phyloP scores from a whole-genome alignment of 2,113 vertebrate genomes.

The Tylochromis polylepis region DNA sequence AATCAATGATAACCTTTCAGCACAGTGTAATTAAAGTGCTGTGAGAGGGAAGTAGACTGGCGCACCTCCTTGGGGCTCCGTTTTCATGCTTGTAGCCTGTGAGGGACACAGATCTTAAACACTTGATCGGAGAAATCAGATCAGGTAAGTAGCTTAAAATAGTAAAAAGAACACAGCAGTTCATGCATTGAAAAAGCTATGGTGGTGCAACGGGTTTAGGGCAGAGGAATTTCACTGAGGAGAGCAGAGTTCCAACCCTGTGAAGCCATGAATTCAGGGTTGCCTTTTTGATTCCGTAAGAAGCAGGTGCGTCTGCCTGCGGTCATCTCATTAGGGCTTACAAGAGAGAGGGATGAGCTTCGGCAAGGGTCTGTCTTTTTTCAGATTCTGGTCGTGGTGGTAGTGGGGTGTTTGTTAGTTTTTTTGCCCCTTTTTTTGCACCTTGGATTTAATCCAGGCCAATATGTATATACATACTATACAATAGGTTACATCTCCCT shows the following conservation, averaged over 20 bases:
- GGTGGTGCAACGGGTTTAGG: background rate
- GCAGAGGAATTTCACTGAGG: background rate
- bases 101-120: rapidly evolving
- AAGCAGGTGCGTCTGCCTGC: background rate
- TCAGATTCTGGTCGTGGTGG: background rate
- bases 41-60: background rate
- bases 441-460: background rate
- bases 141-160: background rate
- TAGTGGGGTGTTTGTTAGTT: background rate
- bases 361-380: rapidly evolving
- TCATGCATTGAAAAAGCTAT: background rate
- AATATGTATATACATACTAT: background rate
- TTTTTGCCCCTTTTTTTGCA: background rate
- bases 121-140: rapidly evolving
- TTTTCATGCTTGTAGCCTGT: background rate
- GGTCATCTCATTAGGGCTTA: rapidly evolving
- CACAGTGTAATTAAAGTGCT: background rate
- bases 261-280: background rate
- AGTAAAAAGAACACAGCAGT: no score
- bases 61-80: background rate
- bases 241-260: rapidly evolving
- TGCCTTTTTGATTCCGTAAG: background rate
- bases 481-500: rapidly evolving
- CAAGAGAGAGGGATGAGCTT: background rate
- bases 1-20: background rate